Percentiles rank a stretch among this genome's conserved stretches.
phyloP scores from a whole-genome alignment of 2,797 vertebrate species.

The Denticeps clupeoides region DNA sequence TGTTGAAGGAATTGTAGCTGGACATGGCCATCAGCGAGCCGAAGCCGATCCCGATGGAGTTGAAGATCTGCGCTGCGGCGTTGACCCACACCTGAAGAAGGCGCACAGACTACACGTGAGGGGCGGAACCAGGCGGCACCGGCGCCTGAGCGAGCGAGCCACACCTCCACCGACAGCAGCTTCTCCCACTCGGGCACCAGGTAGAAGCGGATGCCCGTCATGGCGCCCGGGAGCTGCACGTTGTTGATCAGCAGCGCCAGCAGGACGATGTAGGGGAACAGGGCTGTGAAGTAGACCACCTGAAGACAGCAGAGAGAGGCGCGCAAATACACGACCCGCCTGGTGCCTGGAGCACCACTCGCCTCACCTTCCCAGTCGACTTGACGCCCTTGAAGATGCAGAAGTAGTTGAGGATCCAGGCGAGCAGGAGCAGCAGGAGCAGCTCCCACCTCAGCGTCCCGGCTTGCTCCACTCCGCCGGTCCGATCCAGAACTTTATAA shows the following conservation, averaged over 20 bases:
- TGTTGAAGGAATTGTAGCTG: slow-evolving; percentile 66
- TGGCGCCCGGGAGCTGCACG: slow-evolving; percentile 58
- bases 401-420: slow-evolving; percentile 62
- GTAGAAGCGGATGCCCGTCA: slow-evolving; percentile 56
- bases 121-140: background rate
- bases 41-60: slow-evolving; percentile 67
- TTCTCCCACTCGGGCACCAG: slow-evolving; percentile 57
- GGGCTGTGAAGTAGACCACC: slow-evolving; percentile 65
- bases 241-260: slow-evolving; percentile 64
- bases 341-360: background rate
- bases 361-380: slow-evolving; percentile 62
- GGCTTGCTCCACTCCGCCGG: slow-evolving; percentile 45
- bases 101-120: background rate
- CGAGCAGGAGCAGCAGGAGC: slow-evolving; percentile 52
- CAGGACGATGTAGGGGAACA: slow-evolving; percentile 62
- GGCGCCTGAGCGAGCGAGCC: background rate
- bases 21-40: slow-evolving; percentile 64
- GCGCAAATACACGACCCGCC: background rate
- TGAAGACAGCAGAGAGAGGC: slow-evolving; percentile 8
- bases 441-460: slow-evolving; percentile 59
- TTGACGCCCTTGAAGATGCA: slow-evolving; percentile 68
- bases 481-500: slow-evolving; percentile 54
- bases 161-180: slow-evolving; percentile 54
- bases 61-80: slow-evolving; percentile 67
- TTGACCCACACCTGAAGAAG: slow-evolving; percentile 62